Evolutionary conservation across 2,797 vertebrate species (phyloP).

Genomic region (Epinephelus coioides): DNA sequence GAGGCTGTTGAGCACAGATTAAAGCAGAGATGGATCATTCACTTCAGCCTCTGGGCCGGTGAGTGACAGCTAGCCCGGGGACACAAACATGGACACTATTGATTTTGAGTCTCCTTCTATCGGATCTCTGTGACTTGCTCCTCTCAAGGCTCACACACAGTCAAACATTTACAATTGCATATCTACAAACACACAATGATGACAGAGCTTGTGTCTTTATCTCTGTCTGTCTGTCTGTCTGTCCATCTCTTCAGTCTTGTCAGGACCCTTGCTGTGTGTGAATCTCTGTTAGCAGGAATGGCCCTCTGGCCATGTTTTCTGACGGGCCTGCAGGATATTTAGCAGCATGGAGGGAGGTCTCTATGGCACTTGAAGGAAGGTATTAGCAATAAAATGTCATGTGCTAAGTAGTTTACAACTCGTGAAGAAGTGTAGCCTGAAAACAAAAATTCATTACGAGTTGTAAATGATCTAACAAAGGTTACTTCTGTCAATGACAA

Average conservation of each 20-base stretch:
- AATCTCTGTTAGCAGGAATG: conserved; percentile 43
- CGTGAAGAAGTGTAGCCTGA: conserved; percentile 14
- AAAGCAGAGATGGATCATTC: conserved; percentile 67
- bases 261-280: conserved; percentile 56
- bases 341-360: conserved; percentile 48
- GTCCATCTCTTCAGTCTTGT: background rate
- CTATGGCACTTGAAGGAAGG: conserved; percentile 49
- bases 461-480: background rate
- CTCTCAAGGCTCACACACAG: conserved; percentile 37
- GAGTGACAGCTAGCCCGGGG: conserved; percentile 64
- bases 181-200: background rate
- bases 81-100: conserved; percentile 67
- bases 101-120: conserved; percentile 74
- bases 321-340: conserved; percentile 53
- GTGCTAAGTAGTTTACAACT: conserved; percentile 36
- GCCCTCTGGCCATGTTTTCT: conserved; percentile 47
- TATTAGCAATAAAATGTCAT: conserved; percentile 50
- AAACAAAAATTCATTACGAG: background rate
- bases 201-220: conserved; percentile 15
- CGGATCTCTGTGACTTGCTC: conserved; percentile 53
- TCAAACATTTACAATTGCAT: conserved; percentile 41
- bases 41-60: conserved; percentile 34
- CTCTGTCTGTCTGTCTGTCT: background rate
- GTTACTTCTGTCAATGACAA: background rate
- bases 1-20: conserved; percentile 69